These are phyloP conservation scores for Perdita meconis DNA, from an alignment of 2,888 invertebrate genomes.

Conservation along the genomic window DNA sequence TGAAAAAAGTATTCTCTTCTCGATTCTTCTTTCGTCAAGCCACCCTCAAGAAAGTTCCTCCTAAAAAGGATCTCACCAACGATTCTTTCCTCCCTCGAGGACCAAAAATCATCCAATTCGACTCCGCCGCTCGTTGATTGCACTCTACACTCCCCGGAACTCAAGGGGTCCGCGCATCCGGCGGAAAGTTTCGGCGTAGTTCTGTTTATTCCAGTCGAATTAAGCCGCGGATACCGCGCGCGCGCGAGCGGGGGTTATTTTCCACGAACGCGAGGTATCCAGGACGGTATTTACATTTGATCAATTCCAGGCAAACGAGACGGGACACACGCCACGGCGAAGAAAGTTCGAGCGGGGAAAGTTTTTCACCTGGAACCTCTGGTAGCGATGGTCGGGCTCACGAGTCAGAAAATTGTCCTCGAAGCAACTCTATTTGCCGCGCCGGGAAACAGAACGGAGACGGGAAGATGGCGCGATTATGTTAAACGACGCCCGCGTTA, in stretches of 20 bases:
- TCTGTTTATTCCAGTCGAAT: slow-evolving; percentile 41
- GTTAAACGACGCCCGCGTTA: slow-evolving; percentile 31
- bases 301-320: slow-evolving; percentile 28
- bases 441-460: slow-evolving; percentile 12
- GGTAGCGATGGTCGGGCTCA: slow-evolving; percentile 5
- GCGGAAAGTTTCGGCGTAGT: slow-evolving; percentile 17
- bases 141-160: slow-evolving; percentile 10
- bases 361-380: slow-evolving; percentile 40
- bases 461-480: slow-evolving; percentile 40
- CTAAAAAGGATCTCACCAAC: too few species aligned
- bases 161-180: neutral
- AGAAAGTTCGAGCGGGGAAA: slow-evolving; percentile 30
- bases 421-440: slow-evolving; percentile 40
- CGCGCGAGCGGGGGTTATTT: slow-evolving; percentile 22
- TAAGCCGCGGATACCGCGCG: slow-evolving; percentile 15
- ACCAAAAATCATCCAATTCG: slow-evolving; percentile 33
- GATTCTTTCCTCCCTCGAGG: neutral
- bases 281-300: slow-evolving; percentile 48
- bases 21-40: neutral
- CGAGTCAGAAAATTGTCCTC: slow-evolving; percentile 41
- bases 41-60: neutral
- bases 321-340: neutral
- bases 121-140: slow-evolving; percentile 21
- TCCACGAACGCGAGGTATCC: slow-evolving; percentile 24
- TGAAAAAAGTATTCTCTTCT: too few species aligned